Evolutionary conservation across 2,113 vertebrate species (phyloP).

Genomic region (Trematocara unimaculatum): DNA sequence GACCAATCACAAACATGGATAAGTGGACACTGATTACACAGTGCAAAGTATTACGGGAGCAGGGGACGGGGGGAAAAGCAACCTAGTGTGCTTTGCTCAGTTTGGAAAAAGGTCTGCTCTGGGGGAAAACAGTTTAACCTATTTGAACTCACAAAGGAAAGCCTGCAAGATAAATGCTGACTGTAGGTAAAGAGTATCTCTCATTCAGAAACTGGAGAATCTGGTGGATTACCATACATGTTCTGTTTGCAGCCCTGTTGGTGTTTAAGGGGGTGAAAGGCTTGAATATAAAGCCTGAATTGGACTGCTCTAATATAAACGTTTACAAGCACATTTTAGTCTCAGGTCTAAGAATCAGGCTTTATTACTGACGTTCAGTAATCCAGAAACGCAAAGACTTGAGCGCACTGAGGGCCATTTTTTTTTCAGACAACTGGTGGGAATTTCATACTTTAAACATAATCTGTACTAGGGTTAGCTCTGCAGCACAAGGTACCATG

Average conservation of each 20-base stretch:
- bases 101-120: neutral
- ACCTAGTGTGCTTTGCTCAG: neutral
- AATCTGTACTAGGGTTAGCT: neutral
- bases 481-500: neutral
- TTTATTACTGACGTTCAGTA: neutral
- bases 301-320: neutral
- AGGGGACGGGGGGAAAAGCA: accelerated
- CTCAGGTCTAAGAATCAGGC: neutral
- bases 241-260: neutral
- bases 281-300: neutral
- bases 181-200: neutral
- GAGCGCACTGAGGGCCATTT: neutral
- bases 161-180: neutral
- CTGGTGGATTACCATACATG: neutral
- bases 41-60: neutral
- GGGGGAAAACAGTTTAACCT: neutral
- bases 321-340: neutral
- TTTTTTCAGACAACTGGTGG: neutral
- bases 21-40: neutral
- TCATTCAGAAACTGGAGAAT: neutral
- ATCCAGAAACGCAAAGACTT: neutral
- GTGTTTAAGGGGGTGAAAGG: neutral
- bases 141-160: neutral
- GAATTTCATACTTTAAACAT: neutral
- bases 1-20: neutral